These are phyloP conservation scores for Arnoldichthys spilopterus DNA, from an alignment of 2,797 vertebrate genomes.

Conservation along the genomic window DNA sequence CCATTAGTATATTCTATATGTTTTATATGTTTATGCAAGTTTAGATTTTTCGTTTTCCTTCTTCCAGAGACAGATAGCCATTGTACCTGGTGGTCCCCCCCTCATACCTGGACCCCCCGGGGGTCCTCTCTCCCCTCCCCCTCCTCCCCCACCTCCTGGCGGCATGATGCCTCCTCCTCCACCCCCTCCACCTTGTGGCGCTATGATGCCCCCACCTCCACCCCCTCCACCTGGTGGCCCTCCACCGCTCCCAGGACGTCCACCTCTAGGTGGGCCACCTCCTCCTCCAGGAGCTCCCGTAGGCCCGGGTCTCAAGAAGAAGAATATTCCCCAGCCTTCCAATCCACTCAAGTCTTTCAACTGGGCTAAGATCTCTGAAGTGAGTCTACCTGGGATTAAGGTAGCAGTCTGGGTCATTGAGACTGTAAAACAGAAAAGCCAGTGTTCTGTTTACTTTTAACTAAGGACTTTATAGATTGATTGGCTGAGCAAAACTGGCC, in stretches of 20 bases:
- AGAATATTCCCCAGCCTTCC: constrained; percentile 92
- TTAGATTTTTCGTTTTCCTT: background rate
- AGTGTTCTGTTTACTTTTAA: background rate
- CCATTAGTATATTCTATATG: too few relatives aligned
- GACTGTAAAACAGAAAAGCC: background rate
- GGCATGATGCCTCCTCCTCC: constrained; percentile 80
- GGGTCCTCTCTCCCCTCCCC: constrained; percentile 55
- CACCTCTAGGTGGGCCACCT: constrained; percentile 81
- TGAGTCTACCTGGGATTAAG: constrained; percentile 64
- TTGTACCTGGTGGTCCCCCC: constrained; percentile 79
- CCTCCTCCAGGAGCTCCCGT: constrained; percentile 89
- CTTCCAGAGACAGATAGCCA: constrained; percentile 66
- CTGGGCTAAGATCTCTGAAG: constrained; percentile 96
- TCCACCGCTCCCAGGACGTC: constrained; percentile 85
- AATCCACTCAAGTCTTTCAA: constrained; percentile 98
- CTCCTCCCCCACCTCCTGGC: constrained; percentile 74
- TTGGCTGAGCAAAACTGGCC: background rate
- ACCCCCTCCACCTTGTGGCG: constrained; percentile 68
- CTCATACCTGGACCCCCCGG: constrained; percentile 66
- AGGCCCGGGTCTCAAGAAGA: constrained; percentile 86
- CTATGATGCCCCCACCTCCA: constrained; percentile 70
- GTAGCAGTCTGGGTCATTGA: background rate
- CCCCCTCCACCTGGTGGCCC: constrained; percentile 87
- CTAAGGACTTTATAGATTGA: background rate
- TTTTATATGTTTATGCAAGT: too few relatives aligned